Conservation (phyloP, 2,888 invertebrate genomes). For the Xestia ashworthii region DNA sequence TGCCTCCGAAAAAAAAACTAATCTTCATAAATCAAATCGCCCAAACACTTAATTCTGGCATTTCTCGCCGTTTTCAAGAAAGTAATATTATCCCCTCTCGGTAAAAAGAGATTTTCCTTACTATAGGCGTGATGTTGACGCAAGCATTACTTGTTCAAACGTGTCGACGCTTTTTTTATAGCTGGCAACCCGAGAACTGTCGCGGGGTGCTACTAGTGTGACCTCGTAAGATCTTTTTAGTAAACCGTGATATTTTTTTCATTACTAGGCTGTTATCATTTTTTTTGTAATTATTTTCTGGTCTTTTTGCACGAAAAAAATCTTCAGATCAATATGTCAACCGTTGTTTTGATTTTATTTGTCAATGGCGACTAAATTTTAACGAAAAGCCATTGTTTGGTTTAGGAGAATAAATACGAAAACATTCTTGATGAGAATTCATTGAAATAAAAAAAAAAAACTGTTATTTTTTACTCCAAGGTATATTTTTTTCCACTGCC, state of each 20-base stretch:
- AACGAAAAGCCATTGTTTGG: neutral
- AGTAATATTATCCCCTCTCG: constrained; percentile 65
- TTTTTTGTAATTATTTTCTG: neutral
- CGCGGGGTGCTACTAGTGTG: constrained; percentile 59
- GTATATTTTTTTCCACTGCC: neutral
- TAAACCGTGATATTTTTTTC: constrained; percentile 30
- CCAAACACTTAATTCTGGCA: constrained; percentile 60
- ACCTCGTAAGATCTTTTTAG: constrained; percentile 50
- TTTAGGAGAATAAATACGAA: neutral
- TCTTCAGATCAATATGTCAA: neutral
- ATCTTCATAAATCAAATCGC: constrained; percentile 57
- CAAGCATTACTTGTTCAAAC: constrained; percentile 87
- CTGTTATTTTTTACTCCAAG: neutral
- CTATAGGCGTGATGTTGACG: constrained; percentile 79
- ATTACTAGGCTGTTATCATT: neutral
- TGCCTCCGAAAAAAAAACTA: constrained; percentile 16
- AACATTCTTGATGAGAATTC: neutral
- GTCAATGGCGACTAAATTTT: neutral
- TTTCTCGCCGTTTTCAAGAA: constrained; percentile 71
- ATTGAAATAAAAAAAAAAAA: neutral
- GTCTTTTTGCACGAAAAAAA: neutral
- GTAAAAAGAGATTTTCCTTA: constrained; percentile 71
- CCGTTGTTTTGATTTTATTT: neutral
- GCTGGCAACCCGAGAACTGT: constrained; percentile 69
- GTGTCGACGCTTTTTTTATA: constrained; percentile 79